Percentiles rank a stretch among this genome's conserved stretches.
Evolutionary conservation across 1,140 invertebrate species (phyloP).

Genomic region (Dendrolimus punctatus): DNA sequence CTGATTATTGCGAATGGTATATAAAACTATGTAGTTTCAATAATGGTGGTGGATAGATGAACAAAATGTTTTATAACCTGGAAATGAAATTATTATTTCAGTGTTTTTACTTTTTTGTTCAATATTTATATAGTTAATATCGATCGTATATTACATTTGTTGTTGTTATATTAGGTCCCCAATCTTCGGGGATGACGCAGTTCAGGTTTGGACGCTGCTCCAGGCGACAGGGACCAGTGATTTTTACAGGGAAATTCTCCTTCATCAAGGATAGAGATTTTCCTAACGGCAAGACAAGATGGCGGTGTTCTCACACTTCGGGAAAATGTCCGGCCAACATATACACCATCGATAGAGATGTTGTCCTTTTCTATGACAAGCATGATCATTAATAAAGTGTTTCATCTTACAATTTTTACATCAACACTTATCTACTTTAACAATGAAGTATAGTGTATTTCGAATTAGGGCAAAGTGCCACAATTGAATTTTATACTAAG

Average conservation of each 20-base stretch:
- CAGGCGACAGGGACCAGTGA: slow-evolving; percentile 23
- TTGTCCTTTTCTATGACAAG: slow-evolving; percentile 39
- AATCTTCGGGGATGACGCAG: slow-evolving; percentile 13
- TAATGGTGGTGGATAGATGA: no score
- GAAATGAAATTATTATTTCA: no score
- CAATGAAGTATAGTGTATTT: no score
- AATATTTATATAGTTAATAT: no score
- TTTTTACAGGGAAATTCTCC: slow-evolving; percentile 28
- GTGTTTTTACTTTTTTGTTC: no score
- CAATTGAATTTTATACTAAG: no score
- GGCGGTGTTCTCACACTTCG: slow-evolving; percentile 27
- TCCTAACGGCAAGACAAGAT: slow-evolving; percentile 30
- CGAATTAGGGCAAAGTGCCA: no score
- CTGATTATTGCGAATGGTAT: no score
- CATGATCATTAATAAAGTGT: slow-evolving; percentile 23
- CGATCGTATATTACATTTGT: slow-evolving; percentile 2
- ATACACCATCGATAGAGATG: slow-evolving; percentile 36
- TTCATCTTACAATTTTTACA: no score
- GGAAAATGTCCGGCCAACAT: slow-evolving; percentile 33
- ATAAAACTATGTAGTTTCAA: no score
- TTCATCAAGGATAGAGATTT: slow-evolving; percentile 36
- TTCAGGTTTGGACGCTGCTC: slow-evolving; percentile 26
- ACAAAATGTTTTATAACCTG: no score
- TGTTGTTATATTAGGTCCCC: slow-evolving; percentile 10
- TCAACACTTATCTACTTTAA: no score